Conservation (phyloP, 1,140 invertebrate genomes). For the Lepidurus couesii region DNA sequence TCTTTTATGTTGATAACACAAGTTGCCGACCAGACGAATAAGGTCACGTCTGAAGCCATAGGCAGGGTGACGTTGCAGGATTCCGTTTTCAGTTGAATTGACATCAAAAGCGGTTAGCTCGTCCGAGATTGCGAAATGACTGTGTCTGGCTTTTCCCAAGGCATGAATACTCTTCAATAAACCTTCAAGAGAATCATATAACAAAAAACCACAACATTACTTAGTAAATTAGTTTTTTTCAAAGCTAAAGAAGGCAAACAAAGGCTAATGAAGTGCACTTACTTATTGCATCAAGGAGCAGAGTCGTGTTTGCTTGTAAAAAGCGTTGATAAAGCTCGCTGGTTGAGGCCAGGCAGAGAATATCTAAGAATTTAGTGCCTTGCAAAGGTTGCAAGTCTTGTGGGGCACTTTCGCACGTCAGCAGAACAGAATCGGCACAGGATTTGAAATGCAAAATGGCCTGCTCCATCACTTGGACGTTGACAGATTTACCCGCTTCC, state of each 20-base stretch:
- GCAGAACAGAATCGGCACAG: conserved; percentile 13
- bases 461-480: conserved; percentile 20
- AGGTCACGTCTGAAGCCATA: conserved; percentile 68
- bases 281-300: not conserved
- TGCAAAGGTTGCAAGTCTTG: not conserved
- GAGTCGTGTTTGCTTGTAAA: not conserved
- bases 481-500: not conserved
- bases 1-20: conserved; percentile 40
- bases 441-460: conserved; percentile 11
- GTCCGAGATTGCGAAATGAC: conserved; percentile 60
- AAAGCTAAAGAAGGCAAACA: not conserved
- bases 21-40: conserved; percentile 64
- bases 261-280: not conserved
- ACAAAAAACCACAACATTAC: not conserved
- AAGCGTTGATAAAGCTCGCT: not conserved
- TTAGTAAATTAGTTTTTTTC: not conserved
- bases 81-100: conserved; percentile 34
- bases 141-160: conserved; percentile 58
- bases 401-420: not conserved
- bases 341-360: not conserved
- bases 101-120: conserved; percentile 43
- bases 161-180: conserved; percentile 64
- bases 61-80: conserved; percentile 49
- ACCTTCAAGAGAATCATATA: conserved; percentile 45
- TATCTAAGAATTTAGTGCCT: not conserved